A percentile compares a stretch with the other conserved stretches of the same genome.
These are phyloP conservation scores for Gasterosteus aculeatus DNA, from an alignment of 2,113 vertebrate genomes.

Conservation along the genomic window DNA sequence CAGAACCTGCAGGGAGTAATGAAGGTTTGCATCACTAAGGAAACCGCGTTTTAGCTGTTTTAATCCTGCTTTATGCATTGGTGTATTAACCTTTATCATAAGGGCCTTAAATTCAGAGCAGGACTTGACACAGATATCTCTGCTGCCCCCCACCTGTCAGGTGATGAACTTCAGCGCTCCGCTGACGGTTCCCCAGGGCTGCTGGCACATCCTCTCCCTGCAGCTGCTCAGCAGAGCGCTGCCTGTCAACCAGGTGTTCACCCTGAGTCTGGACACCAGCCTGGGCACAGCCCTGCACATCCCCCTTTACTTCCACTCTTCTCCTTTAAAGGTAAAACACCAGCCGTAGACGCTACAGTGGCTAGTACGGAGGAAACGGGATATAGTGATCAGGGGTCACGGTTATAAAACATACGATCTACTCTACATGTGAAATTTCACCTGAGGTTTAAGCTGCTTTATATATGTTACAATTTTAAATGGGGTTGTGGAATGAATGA, in stretches of 20 bases:
- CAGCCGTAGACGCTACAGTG: not conserved
- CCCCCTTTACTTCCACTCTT: constrained; percentile 85
- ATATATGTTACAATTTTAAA: too few species aligned
- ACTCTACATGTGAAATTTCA: not conserved
- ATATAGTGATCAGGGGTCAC: not conserved
- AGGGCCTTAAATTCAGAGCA: not conserved
- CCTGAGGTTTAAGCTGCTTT: too few species aligned
- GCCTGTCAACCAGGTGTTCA: constrained; percentile 83
- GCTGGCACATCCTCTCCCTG: constrained; percentile 91
- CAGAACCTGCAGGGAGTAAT: constrained; percentile 82
- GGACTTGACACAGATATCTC: constrained; percentile 9
- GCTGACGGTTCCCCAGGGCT: constrained; percentile 86
- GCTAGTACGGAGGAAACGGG: not conserved
- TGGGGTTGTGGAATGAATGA: not conserved
- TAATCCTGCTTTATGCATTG: not conserved
- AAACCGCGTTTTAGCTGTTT: not conserved
- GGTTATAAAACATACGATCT: not conserved
- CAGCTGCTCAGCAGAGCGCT: constrained; percentile 83
- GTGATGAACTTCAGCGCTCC: constrained; percentile 88
- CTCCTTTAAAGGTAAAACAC: constrained; percentile 74
- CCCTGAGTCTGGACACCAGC: constrained; percentile 86
- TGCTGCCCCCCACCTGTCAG: constrained; percentile 76
- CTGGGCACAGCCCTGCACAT: constrained; percentile 86
- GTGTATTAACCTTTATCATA: not conserved
- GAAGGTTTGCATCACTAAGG: constrained; percentile 77